Evolutionary conservation across 2,888 invertebrate species (phyloP), one percentile per base, ranked within the genome.

Genomic region (Gisinianus flammeolus): DNA sequence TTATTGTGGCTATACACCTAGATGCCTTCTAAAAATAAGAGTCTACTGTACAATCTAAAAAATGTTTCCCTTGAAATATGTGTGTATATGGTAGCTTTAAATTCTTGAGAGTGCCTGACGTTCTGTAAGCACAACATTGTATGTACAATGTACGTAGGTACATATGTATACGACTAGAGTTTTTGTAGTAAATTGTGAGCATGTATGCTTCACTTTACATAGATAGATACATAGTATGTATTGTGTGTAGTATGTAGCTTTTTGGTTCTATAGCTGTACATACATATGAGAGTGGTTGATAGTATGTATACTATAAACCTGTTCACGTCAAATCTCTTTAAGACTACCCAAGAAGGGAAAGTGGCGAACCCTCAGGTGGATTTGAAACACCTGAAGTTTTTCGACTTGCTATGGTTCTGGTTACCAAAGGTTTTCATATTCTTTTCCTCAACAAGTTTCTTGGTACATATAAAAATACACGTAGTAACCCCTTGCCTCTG

Each of bases 281-380:
- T 16, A 44, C 44, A 16, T n/a, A n/a, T n/a, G n/a, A n/a, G n/a
- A n/a, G n/a, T 44, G 44, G 44, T 44, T 4, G 5, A 35, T 35
- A 35, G 12, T 35, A 35, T 35, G 5, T 35, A 35, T 35, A 35
- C 12, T 35, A 35, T 44, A 2, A 12, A 44, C 44, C 44, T 44
- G 44, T 44, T 44, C 44, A 44, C 44, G 44, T 44, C 44, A 44
- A 44, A 44, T 44, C 44, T 44, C 16, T 44, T n/a, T 12, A 44
- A 44, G 44, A 44, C 44, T 44, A 19, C 44, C 44, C 12, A 44
- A 44, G 44, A 44, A 44, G 12, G 44, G 67, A 67, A 78, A 73
- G 78, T 69, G 78, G 75, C 70, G 69, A 79, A 52, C 70, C 75
- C 75, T 71, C 56, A 75, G 71, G 79, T 75, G 70, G 66, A 75